A percentile compares a stretch with the other conserved stretches of the same genome.
phyloP scores from a whole-genome alignment of 2,888 invertebrate genomes.

The Rhagium mordax region DNA sequence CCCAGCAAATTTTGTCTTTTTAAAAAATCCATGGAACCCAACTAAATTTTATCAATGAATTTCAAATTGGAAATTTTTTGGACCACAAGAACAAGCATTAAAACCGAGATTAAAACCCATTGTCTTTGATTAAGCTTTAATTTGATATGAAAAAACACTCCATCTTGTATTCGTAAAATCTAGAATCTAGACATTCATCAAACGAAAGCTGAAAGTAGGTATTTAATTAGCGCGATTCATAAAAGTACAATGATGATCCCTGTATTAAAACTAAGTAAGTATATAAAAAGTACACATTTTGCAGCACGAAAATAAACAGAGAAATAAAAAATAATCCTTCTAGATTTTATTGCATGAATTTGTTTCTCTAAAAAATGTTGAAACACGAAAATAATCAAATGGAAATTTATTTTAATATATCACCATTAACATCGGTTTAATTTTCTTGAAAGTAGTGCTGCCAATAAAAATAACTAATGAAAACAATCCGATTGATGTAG shows the following conservation, averaged over 20 bases:
- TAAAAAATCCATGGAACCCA: no score
- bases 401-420: conserved; percentile 31
- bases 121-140: no score
- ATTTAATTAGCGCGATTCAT: no score
- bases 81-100: no score
- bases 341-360: conserved; percentile 13
- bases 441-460: conserved; percentile 16
- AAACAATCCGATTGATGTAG: conserved; percentile 22
- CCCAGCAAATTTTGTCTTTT: no score
- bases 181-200: no score
- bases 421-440: conserved; percentile 19
- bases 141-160: no score
- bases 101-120: no score
- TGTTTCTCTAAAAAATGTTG: conserved; percentile 30
- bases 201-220: no score
- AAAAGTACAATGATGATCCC: background rate
- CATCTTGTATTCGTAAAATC: no score
- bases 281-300: conserved; percentile 2
- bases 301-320: background rate
- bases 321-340: conserved; percentile 1
- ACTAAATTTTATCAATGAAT: no score
- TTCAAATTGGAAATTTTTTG: no score
- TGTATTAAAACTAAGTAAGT: background rate
- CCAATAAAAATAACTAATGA: conserved; percentile 34
- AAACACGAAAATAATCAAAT: conserved; percentile 19